Evolutionary conservation across 1,140 invertebrate genomes (phyloP), one percentile per base, ranked within the genome.

Genomic region (Leptinotarsa defecta): DNA sequence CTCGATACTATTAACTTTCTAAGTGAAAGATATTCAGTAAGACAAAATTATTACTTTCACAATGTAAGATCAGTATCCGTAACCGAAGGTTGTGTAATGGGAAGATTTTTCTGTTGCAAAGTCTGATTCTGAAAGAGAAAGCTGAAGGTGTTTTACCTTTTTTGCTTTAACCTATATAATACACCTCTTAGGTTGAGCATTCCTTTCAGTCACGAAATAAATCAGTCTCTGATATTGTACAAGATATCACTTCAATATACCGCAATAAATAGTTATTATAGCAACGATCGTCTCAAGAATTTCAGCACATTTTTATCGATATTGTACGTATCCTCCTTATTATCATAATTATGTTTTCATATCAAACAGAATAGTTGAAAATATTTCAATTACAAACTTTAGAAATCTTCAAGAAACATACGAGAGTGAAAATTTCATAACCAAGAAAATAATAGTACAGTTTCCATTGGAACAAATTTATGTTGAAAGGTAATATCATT

Each of bases 11-110:
- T 76, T 77, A 74, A 79, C 78, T 79, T 79, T 79, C 78, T 73
- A 79, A 79, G 78, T 79, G 78, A 79, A 79, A 79, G 78, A 79
- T 77, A 77, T 79, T 74, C 67, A 77, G 76, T 73, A 75, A 77
- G 70, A 57, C 52, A 57, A 57, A 57, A 15, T 57, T 57, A 57
- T 57, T n/a, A 57, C 52, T 57, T 57, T 57, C 52, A 57, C 52
- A 57, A 57, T 57, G n/a, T 57, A 57, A 57, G 52, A 57, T 57
- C 52, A 57, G 52, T 57, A 19, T 19, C 52, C 52, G 52, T 57
- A 57, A 57, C 52, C 52, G 13, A 57, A 57, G 52, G 52, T 57
- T 57, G 17, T 15, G 52, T 57, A 57, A 57, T 57, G 52, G 52
- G 52, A 57, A n/a, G 52, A 57, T 57, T 57, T 57, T 57, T 57